Conservation (phyloP, 2,113 vertebrate genomes). For the Petromus typicus region DNA sequence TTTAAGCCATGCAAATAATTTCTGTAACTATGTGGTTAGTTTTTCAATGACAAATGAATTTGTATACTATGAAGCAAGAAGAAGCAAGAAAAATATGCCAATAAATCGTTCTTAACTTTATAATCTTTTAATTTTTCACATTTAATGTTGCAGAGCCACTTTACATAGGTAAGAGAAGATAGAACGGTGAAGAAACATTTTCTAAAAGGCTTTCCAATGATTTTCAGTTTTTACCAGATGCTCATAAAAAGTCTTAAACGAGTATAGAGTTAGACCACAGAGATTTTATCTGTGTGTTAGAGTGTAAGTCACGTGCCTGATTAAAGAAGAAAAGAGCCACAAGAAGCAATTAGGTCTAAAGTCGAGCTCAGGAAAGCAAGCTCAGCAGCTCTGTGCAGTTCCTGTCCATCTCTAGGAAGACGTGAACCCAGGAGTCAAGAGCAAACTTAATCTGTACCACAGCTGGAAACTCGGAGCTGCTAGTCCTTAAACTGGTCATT, state of each 20-base stretch:
- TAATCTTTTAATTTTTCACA: background rate
- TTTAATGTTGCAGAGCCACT: background rate
- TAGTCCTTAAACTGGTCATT: background rate
- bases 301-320: conserved; percentile 51
- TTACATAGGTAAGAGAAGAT: background rate
- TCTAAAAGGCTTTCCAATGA: background rate
- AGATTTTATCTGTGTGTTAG: conserved; percentile 64
- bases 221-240: background rate
- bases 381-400: background rate
- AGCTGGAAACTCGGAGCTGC: background rate
- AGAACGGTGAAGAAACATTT: background rate
- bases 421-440: background rate
- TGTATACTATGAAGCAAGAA: background rate
- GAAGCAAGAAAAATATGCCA: background rate
- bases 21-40: background rate
- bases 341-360: conserved; percentile 10
- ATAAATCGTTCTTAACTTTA: background rate
- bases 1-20: background rate
- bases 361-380: conserved; percentile 6
- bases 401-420: background rate
- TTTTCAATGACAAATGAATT: background rate
- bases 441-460: conserved; percentile 15
- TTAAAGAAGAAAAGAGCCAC: conserved; percentile 32
- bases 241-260: background rate
- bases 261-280: background rate